Percentiles rank a stretch among this genome's conserved stretches.
These are phyloP conservation scores for Branchellion lobata DNA, from an alignment of 2,888 invertebrate genomes.

Conservation along the genomic window DNA sequence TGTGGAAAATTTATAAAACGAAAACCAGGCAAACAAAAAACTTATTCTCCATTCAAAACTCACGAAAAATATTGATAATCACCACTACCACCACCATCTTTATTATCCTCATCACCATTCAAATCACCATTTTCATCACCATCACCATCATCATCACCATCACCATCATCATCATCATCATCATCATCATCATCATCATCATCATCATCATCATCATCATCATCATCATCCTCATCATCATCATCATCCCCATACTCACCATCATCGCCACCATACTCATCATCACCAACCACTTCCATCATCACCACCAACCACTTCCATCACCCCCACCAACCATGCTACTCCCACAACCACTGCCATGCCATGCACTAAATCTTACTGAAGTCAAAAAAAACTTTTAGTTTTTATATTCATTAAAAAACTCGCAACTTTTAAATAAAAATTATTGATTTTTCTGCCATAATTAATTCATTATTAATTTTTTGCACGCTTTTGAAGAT, in stretches of 20 bases:
- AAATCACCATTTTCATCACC: not conserved
- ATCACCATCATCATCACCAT: constrained; percentile 7
- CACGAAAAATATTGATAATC: too few relatives aligned
- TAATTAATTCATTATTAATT: too few relatives aligned
- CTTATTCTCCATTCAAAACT: too few relatives aligned
- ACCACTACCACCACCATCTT: too few relatives aligned
- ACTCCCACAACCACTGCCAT: not conserved
- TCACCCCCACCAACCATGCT: not conserved
- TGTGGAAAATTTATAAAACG: too few relatives aligned
- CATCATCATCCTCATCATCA: constrained; percentile 29
- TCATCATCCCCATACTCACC: constrained; percentile 26
- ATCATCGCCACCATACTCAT: constrained; percentile 30
- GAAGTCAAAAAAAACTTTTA: too few relatives aligned
- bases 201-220: constrained; percentile 36
- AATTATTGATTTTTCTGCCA: too few relatives aligned
- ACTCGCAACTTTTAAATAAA: too few relatives aligned
- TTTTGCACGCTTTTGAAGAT: too few relatives aligned
- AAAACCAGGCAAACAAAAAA: too few relatives aligned
- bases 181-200: constrained; percentile 35
- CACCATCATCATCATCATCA: constrained; percentile 18
- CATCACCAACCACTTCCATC: constrained; percentile 1
- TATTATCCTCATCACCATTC: not conserved
- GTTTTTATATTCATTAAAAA: too few relatives aligned
- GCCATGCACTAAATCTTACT: too few relatives aligned
- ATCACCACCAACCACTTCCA: not conserved